A percentile compares a stretch with the other conserved stretches of the same genome.
Evolutionary conservation across 2,797 vertebrate genomes (phyloP).

Genomic region (Xiphophorus birchmanni): DNA sequence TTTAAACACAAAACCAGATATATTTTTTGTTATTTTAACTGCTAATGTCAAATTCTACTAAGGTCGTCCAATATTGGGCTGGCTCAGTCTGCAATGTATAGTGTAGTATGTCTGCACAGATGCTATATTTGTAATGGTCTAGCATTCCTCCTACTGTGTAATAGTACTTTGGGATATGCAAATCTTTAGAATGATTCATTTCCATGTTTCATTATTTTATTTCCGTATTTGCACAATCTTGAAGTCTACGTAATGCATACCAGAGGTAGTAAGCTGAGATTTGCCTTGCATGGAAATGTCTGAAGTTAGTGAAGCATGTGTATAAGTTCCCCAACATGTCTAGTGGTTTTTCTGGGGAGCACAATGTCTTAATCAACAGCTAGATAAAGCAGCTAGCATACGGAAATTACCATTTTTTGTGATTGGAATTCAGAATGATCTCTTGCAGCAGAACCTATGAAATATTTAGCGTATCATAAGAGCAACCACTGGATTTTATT

Average conservation of each 20-base stretch:
- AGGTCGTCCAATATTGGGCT: neutral
- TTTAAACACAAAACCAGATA: neutral
- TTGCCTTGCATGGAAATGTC: neutral
- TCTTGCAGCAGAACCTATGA: neutral
- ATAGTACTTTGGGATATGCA: neutral
- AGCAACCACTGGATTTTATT: neutral
- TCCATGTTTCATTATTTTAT: neutral
- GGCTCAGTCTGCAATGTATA: neutral
- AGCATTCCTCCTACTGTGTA: neutral
- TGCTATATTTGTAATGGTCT: neutral
- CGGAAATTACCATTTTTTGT: neutral
- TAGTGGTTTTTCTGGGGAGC: neutral
- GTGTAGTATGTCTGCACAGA: neutral
- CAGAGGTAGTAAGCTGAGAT: neutral
- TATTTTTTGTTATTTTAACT: neutral
- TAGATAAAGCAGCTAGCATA: neutral
- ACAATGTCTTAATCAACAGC: neutral
- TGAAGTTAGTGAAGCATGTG: neutral
- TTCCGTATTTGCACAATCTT: neutral
- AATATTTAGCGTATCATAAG: neutral
- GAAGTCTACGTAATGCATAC: neutral
- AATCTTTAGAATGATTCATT: neutral
- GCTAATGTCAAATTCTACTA: neutral
- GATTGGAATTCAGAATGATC: neutral
- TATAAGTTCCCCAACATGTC: neutral